Base-by-base conservation (phyloP, 2,888 invertebrate genomes). In the Parnassius apollo region DNA sequence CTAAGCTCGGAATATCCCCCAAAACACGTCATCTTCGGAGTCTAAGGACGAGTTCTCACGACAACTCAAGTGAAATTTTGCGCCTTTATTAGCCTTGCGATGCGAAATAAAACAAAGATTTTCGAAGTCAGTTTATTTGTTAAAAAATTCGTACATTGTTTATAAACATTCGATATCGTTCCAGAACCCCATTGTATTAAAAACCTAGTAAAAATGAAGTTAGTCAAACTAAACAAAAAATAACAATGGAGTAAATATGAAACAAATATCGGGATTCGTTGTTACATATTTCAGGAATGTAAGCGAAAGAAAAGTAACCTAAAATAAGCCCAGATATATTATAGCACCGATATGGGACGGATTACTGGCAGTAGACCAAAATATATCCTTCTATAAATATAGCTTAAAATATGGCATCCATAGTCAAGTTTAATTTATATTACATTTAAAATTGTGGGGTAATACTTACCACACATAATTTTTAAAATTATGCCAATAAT, bases 181-280 rank as follows among this genome's bases (percentile, higher is more conserved):
- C 91, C 91, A 91, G 91, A 91, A 88, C 88, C 85, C 88, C 91
- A 91, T 91, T 90, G 87, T 74, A 78, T 80, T 80, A 73, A 78
- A 78, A 74, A 75, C 68, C 68, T 75, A 79, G 75, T 78, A 77
- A 72, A 75, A 80, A 76, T 72, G 74, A 63, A 66, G 71, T 73
- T 75, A 65, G 65, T 70, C 75, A 67, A 74, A 74, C 71, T 69
- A 71, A 74, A 60, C 45, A 56, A 64, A 53, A 35, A 60, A 73
- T 70, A 68, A 74, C 90, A 91, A 91, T 91, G 91, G 86, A 74
- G 86, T 88, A 88, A 75, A 61, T 90, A 91, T 91, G 91, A 91
- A 91, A 91, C 91, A 72, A 69, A 85, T 82, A 88, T 82, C 91
- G 80, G 75, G 69, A 72, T 86, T 89, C 89, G 88, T 88, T 89